A percentile compares a stretch with the other conserved stretches of the same genome.
Conservation (phyloP, 1,140 invertebrate species). For the Oncopodura yosiiana region DNA sequence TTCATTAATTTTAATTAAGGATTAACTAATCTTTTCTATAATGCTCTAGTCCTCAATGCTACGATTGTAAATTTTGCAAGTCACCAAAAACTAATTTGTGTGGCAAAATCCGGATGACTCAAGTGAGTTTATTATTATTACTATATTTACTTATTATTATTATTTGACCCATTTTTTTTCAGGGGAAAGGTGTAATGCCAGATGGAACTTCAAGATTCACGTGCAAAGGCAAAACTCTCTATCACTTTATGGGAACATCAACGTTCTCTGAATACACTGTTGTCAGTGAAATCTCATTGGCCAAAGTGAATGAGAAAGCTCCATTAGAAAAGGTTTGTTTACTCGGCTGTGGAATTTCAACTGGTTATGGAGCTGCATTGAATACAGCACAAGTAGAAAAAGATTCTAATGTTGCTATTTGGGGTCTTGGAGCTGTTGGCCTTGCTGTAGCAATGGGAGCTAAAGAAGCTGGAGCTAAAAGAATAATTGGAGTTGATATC, state of each 20-base stretch:
- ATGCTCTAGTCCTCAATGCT: conserved; percentile 47
- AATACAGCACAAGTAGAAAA: conserved; percentile 44
- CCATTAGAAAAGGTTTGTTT: conserved; percentile 46
- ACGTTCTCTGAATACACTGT: conserved; percentile 1
- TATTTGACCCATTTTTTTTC: not conserved
- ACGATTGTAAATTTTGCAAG: conserved; percentile 47
- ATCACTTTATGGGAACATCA: not conserved
- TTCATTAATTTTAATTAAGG: too few species aligned
- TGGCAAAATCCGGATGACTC: too few species aligned
- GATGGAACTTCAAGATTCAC: not conserved
- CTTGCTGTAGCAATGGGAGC: conserved; percentile 55
- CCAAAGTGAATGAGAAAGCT: conserved; percentile 36
- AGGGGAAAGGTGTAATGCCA: not conserved
- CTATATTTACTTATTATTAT: too few species aligned
- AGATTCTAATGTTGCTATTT: conserved; percentile 44
- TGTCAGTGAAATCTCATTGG: not conserved
- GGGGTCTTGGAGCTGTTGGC: conserved; percentile 52
- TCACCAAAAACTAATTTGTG: not conserved
- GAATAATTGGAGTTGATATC: conserved; percentile 54
- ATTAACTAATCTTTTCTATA: too few species aligned
- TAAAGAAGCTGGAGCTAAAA: conserved; percentile 45
- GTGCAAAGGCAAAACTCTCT: not conserved
- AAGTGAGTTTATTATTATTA: too few species aligned
- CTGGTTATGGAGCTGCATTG: conserved; percentile 46
- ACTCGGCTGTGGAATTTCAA: conserved; percentile 52